Evolutionary conservation across 2,888 invertebrate species (phyloP).

Genomic region (Drosophila kanekoi): DNA sequence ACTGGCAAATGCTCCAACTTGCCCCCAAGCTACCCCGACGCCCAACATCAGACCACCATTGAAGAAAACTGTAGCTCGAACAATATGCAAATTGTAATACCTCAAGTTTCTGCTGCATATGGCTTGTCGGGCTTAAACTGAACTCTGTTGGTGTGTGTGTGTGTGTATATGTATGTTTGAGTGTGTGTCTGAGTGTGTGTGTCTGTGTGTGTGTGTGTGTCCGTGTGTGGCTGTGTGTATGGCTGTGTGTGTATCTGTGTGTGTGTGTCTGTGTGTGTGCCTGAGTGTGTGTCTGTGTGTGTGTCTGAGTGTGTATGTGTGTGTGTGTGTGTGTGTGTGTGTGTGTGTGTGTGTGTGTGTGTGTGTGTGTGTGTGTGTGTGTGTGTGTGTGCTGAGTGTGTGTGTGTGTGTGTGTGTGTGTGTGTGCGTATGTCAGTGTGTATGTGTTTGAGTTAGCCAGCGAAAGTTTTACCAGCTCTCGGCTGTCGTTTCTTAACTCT

Average conservation of each 20-base stretch:
- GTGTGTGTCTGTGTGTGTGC: too few species aligned
- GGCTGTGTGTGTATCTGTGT: too few species aligned
- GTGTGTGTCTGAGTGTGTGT: slow-evolving; percentile 4
- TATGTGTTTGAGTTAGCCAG: slow-evolving; percentile 11
- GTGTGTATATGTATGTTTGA: background rate
- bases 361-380: slow-evolving; percentile 1
- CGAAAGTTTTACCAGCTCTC: slow-evolving; percentile 23
- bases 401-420: background rate
- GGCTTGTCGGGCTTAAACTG: slow-evolving; percentile 3
- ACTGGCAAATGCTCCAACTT: slow-evolving; percentile 1
- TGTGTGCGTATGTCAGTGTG: background rate
- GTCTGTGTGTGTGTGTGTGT: slow-evolving; percentile 2
- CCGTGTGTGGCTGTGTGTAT: background rate
- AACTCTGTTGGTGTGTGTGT: background rate
- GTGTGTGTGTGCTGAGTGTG: slow-evolving; percentile 4
- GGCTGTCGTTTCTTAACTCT: slow-evolving; percentile 12
- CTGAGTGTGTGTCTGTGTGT: background rate
- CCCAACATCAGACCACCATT: background rate
- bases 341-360: background rate
- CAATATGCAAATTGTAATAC: slow-evolving; percentile 72
- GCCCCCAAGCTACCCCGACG: background rate
- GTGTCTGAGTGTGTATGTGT: slow-evolving; percentile 6
- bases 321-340: too few species aligned
- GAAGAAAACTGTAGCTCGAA: slow-evolving; percentile 13
- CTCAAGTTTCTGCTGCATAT: slow-evolving; percentile 33